These are phyloP conservation scores for Drosophila auraria DNA, from an alignment of 1,140 invertebrate species.

Conservation along the genomic window DNA sequence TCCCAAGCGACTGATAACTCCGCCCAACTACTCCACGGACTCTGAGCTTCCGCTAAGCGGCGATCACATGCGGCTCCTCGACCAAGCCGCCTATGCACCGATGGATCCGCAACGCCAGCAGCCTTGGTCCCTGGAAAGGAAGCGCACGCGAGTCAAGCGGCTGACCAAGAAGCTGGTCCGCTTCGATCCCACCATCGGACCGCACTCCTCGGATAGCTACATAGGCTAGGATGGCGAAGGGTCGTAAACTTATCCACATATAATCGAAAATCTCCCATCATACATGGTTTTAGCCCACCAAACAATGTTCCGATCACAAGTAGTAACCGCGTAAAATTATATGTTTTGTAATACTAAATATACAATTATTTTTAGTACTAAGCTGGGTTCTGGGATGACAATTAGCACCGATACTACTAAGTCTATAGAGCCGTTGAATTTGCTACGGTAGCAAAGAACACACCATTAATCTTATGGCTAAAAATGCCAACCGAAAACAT, in stretches of 20 bases:
- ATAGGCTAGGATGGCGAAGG: background rate
- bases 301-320: constrained; percentile 1
- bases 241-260: background rate
- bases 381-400: no score
- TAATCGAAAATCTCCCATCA: background rate
- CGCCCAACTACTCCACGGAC: constrained; percentile 6
- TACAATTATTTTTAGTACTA: no score
- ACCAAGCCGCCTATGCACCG: constrained; percentile 48
- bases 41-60: constrained; percentile 10
- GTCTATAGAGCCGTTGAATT: no score
- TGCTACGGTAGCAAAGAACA: no score
- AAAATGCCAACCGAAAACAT: no score
- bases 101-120: constrained; percentile 13
- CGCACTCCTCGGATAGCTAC: constrained; percentile 16
- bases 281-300: background rate
- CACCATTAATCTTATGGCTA: no score
- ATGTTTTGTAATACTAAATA: constrained; percentile 21
- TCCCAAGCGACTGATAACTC: background rate
- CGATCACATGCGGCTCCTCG: constrained; percentile 36
- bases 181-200: constrained; percentile 10
- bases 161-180: constrained; percentile 10
- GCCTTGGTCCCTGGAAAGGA: constrained; percentile 19
- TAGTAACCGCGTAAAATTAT: constrained; percentile 24
- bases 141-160: background rate
- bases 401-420: no score